Base-by-base conservation (phyloP, 2,797 vertebrate species). In the Acomys russatus region DNA sequence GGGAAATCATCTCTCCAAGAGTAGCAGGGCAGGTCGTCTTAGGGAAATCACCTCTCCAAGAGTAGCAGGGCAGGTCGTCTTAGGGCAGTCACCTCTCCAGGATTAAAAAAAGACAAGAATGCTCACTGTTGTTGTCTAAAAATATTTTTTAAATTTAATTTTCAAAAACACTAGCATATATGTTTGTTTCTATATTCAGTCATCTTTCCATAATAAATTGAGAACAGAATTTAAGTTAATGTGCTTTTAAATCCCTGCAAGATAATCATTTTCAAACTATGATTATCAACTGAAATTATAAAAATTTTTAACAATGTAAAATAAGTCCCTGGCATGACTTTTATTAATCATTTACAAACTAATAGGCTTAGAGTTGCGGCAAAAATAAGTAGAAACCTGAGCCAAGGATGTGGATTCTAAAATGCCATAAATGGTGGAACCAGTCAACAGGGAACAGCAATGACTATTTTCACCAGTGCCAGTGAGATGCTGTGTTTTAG, bases 221-320 rank as follows among this genome's bases (percentile, higher is more conserved):
- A 22, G 82, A 18, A 30, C 64, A 90, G n/a, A 49, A 51, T 91
- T 93, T 49, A 17, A 17, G 14, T 3, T 73, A 84, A 73, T 4
- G n/a, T 23, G 10, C 25, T 63, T 91, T 80, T 74, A 88, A 92
- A 28, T 61, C 78, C 4, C 18, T 70, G 8, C 0, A 44, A 30
- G 38, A 2, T 59, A 88, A 68, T 70, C 77, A 33, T 82, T 54
- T 94, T 95, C 51, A 56, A 25, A 14, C 25, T 94, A 78, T 94
- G 51, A 3, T n/a, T 79, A 56, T 51, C 7, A 74, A 85, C 51
- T 82, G 20, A 8, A 10, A 76, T 59, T 35, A 10, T 30, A 89
- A 82, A n/a, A 22, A 94, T 76, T 66, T 91, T 10, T 6, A 2
- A 70, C 9, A 64, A 18, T 79, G 51, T 59, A 74, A 96, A 86